Base-by-base conservation (phyloP, 2,797 vertebrate genomes). In the Neosilurus hyrtlii region DNA sequence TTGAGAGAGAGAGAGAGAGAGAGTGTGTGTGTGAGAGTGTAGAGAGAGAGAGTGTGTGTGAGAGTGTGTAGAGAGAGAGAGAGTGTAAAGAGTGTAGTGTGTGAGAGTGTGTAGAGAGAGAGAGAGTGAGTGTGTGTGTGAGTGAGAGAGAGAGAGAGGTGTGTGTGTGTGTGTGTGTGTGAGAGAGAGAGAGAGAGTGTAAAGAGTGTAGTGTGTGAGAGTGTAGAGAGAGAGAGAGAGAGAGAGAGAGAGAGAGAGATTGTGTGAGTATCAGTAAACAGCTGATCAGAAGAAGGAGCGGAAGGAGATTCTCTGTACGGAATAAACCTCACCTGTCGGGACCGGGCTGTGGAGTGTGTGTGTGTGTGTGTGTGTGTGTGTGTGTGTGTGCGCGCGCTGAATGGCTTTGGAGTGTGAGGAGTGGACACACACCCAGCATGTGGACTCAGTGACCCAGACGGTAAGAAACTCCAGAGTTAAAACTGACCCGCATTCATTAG, bases 361-460 rank as follows among this genome's bases (percentile, higher is more conserved):
- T 35, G 54, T 14, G 43, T 9, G 61, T 12, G 72, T 76, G 81
- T 43, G 57, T 14, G 43, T 12, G 26, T 7, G 57, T 15, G 70
- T 26, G 51, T 30, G 49, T 18, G 51, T 30, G 71, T 10, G 52
- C 43, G 77, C 66, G 51, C 26, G 66, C 12, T 62, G 26, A n/a
- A 65, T 82, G 79, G 66, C 78, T 12, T 30, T 71, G 49, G 54
- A 77, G 61, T 83, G 81, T 83, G 71, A 71, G 72, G 76, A 80
- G 81, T 82, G 65, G 71, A 84, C 77, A 72, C 68, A 65, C 57
- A 35, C 49, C 15, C 70, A 78, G 51, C 83, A 87, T 87, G 86
- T 49, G 82, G 82, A 66, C 59, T 3, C 30, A 78, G 57, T 87
- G 68, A 87, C 72, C 61, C 78, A 62, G 81, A 73, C 59, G 83